These are phyloP conservation scores for Cyclura pinguis DNA, from an alignment of 2,797 vertebrate species.

Conservation along the genomic window DNA sequence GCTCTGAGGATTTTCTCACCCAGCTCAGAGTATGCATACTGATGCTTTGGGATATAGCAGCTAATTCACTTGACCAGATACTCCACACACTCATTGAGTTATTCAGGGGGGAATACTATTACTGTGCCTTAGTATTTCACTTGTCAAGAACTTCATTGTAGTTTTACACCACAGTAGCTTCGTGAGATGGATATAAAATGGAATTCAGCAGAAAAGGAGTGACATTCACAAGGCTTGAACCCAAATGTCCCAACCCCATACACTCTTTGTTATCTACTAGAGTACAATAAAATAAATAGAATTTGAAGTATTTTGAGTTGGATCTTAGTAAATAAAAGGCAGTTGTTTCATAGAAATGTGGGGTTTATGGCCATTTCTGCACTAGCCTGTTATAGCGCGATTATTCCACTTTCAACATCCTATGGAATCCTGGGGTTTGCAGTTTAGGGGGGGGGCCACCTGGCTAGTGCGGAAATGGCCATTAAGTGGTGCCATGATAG, in stretches of 20 bases:
- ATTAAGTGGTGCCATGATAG: neutral
- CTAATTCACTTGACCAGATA: conserved; percentile 4
- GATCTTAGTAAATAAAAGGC: neutral
- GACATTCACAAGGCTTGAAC: neutral
- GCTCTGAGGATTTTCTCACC: conserved; percentile 15
- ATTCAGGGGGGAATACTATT: neutral
- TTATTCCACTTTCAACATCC: too few relatives aligned
- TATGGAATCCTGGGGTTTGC: too few relatives aligned
- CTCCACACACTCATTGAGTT: neutral
- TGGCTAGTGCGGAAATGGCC: too few relatives aligned
- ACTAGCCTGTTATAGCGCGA: too few relatives aligned
- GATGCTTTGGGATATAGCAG: neutral
- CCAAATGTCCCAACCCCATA: neutral
- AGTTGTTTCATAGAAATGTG: neutral
- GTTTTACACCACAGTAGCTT: neutral
- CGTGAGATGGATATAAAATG: neutral
- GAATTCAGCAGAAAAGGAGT: neutral
- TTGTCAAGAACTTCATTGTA: neutral
- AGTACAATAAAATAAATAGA: neutral
- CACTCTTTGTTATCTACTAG: neutral
- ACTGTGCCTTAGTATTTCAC: neutral
- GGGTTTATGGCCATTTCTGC: too few relatives aligned
- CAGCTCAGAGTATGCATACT: neutral
- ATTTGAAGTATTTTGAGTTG: neutral
- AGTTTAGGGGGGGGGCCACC: too few relatives aligned